Conservation (phyloP, 1,140 invertebrate genomes). For the Pseudomyrmex dendroicus region DNA sequence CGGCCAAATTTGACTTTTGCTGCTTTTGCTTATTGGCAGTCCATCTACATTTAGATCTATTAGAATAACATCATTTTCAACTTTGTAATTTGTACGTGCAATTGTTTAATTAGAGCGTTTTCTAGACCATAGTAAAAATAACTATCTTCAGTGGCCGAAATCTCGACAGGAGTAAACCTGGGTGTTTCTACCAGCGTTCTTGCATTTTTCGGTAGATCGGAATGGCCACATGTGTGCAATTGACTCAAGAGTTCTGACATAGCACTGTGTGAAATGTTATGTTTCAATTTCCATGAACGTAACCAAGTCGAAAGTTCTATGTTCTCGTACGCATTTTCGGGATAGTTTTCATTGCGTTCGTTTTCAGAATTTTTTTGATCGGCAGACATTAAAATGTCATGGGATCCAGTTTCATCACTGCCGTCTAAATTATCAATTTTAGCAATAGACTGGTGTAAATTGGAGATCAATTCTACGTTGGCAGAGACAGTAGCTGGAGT, state of each 20-base stretch:
- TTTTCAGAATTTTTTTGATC: neutral
- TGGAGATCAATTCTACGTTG: neutral
- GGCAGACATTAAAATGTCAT: neutral
- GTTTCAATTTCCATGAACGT: neutral
- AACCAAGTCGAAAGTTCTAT: neutral
- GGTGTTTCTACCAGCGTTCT: conserved; percentile 20
- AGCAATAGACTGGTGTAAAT: neutral
- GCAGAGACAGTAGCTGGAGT: neutral
- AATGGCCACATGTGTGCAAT: neutral
- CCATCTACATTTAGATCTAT: conserved; percentile 27
- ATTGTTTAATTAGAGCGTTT: conserved; percentile 15
- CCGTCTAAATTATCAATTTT: no score
- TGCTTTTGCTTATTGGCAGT: conserved; percentile 20
- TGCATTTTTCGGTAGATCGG: neutral
- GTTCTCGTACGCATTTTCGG: neutral
- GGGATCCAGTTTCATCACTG: neutral
- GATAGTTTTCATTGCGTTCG: neutral
- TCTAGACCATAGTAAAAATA: conserved; percentile 6
- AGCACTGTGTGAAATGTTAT: conserved; percentile 25
- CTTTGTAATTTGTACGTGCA: neutral
- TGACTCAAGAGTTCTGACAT: conserved; percentile 6
- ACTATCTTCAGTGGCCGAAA: neutral
- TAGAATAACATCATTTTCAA: neutral
- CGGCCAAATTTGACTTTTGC: conserved; percentile 30
- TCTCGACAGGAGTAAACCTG: neutral